A percentile compares a stretch with the other conserved stretches of the same genome.
phyloP scores from a whole-genome alignment of 2,113 vertebrate genomes.

The Zapornia atra region DNA sequence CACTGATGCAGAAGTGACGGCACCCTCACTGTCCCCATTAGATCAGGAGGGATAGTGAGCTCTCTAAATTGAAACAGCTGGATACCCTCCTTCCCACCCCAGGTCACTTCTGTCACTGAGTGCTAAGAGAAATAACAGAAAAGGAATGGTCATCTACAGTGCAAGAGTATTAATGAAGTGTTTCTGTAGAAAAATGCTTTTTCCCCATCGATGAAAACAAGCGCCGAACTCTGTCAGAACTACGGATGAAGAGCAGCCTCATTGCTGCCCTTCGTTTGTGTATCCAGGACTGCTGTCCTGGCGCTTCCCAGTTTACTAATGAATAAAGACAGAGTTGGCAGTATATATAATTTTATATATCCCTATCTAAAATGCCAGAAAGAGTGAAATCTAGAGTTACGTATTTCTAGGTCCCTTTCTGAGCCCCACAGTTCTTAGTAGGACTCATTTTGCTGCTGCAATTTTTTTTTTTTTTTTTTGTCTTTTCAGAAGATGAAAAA shows the following conservation, averaged over 20 bases:
- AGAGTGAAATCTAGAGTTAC: not conserved
- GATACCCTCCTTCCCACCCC: not conserved
- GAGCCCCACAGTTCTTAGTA: not conserved
- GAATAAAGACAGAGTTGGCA: not conserved
- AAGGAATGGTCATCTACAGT: not conserved
- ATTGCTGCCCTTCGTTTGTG: not conserved
- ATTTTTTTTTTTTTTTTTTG: not conserved
- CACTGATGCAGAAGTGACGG: not conserved
- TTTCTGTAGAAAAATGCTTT: not conserved
- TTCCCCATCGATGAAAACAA: not conserved
- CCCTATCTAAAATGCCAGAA: not conserved
- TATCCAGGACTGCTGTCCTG: not conserved
- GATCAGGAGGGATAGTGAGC: not conserved
- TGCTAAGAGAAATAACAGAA: not conserved
- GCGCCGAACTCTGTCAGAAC: not conserved
- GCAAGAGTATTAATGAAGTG: not conserved
- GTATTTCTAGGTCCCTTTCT: not conserved
- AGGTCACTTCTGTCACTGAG: not conserved
- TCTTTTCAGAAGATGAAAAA: constrained; percentile 88
- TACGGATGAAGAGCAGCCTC: not conserved
- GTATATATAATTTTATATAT: not conserved
- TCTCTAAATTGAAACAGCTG: not conserved
- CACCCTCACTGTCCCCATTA: not conserved
- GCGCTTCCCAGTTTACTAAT: not conserved
- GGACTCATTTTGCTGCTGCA: not conserved